These are phyloP conservation scores for Actinia equina DNA, from an alignment of 64 coral and sea anemone genomes.

Conservation along the genomic window DNA sequence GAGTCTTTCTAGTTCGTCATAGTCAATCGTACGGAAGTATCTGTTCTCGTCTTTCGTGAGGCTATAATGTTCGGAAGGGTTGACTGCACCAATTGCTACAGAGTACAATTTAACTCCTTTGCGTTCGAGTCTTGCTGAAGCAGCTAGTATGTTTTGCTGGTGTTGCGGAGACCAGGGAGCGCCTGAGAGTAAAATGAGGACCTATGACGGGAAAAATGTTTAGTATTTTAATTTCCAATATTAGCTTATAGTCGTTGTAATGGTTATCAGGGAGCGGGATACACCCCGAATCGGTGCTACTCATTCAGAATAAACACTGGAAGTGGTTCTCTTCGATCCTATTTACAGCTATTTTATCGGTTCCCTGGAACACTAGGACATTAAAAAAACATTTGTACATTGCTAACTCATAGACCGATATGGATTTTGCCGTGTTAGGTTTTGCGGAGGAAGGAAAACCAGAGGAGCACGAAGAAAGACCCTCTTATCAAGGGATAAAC, in stretches of 20 bases:
- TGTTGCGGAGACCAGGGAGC: constrained; percentile 29
- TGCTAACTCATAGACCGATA: too few species aligned
- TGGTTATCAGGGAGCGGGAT: too few species aligned
- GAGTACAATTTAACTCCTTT: constrained; percentile 22
- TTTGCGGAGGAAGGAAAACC: too few species aligned
- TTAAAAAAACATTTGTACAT: too few species aligned
- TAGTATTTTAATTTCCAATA: neutral
- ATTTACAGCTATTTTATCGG: too few species aligned
- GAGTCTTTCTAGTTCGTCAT: constrained; percentile 21
- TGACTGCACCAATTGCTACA: constrained; percentile 29
- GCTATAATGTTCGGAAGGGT: neutral
- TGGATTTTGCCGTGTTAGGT: too few species aligned
- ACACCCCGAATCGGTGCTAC: too few species aligned
- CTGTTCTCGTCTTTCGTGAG: constrained; percentile 8
- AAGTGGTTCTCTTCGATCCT: too few species aligned
- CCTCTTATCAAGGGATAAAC: too few species aligned
- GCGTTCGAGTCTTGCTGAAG: constrained; percentile 6
- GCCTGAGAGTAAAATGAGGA: constrained; percentile 35
- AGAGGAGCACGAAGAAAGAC: too few species aligned
- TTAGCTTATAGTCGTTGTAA: neutral
- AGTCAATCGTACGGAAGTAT: constrained; percentile 32
- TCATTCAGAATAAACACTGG: too few species aligned
- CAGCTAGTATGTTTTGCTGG: constrained; percentile 1
- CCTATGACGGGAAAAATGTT: neutral
- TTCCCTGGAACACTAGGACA: too few species aligned